Evolutionary conservation across 2,113 vertebrate species (phyloP).

Genomic region (Motacilla alba): DNA sequence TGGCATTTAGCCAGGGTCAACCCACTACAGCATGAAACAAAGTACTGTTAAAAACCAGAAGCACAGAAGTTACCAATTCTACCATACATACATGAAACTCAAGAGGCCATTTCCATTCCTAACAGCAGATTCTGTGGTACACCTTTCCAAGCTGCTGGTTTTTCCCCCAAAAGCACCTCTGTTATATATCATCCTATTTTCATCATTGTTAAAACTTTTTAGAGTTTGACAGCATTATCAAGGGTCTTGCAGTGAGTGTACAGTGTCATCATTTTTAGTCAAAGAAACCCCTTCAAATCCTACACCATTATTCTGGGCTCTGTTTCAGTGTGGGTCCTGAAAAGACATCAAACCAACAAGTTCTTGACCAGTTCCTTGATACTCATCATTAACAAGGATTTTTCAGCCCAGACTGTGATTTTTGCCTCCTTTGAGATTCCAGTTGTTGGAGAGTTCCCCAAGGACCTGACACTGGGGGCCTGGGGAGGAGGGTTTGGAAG

Average conservation of each 20-base stretch:
- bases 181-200: background rate
- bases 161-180: accelerated
- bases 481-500: background rate
- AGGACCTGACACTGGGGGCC: accelerated
- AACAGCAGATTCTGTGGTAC: background rate
- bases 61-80: background rate
- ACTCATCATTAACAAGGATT: accelerated
- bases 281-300: background rate
- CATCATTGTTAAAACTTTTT: too few species aligned
- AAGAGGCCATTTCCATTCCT: background rate
- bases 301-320: background rate
- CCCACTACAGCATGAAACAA: background rate
- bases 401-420: background rate
- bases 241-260: background rate
- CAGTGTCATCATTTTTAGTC: background rate
- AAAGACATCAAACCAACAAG: background rate
- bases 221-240: background rate
- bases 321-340: background rate
- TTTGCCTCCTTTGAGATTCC: background rate
- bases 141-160: accelerated
- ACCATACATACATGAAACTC: background rate
- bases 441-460: background rate
- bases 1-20: background rate
- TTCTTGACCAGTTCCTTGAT: background rate
- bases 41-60: background rate